A percentile compares a stretch with the other conserved stretches of the same genome.
Evolutionary conservation across 2,888 invertebrate genomes (phyloP).

Genomic region (Nomada ruficornis): DNA sequence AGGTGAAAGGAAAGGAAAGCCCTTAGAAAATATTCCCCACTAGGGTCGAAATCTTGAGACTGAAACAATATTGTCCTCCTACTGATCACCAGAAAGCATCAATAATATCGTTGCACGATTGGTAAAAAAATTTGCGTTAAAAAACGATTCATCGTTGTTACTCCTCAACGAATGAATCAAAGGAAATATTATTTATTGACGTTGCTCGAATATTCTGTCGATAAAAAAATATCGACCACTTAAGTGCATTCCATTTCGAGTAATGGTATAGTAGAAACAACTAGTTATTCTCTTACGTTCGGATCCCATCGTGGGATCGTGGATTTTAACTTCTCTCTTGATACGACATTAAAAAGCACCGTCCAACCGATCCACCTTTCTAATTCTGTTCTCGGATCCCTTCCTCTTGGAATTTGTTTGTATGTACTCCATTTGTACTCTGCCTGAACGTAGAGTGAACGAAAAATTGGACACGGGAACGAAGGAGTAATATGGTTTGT

Average conservation of each 20-base stretch:
- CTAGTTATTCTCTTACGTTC: conserved; percentile 53
- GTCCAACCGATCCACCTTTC: conserved; percentile 36
- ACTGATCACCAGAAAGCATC: no score
- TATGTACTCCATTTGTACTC: not conserved
- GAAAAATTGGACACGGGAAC: conserved; percentile 13
- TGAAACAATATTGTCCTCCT: no score
- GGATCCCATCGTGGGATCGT: conserved; percentile 34
- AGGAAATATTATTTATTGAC: not conserved
- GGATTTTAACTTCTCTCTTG: conserved; percentile 22
- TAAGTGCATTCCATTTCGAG: conserved; percentile 44
- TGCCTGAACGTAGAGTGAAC: not conserved
- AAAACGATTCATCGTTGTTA: not conserved
- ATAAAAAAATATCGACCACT: conserved; percentile 16
- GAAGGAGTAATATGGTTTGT: not conserved
- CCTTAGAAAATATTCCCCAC: no score
- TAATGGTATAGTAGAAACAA: conserved; percentile 62
- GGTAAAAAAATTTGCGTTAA: not conserved
- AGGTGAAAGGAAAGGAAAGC: no score
- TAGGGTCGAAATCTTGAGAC: no score
- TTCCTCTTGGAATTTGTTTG: not conserved
- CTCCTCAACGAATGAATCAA: not conserved
- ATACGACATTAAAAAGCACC: conserved; percentile 38
- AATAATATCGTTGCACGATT: no score
- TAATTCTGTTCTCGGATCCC: no score
- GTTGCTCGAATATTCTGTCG: not conserved